Evolutionary conservation across 2,113 vertebrate species (phyloP).

Genomic region (Ellobius talpinus): DNA sequence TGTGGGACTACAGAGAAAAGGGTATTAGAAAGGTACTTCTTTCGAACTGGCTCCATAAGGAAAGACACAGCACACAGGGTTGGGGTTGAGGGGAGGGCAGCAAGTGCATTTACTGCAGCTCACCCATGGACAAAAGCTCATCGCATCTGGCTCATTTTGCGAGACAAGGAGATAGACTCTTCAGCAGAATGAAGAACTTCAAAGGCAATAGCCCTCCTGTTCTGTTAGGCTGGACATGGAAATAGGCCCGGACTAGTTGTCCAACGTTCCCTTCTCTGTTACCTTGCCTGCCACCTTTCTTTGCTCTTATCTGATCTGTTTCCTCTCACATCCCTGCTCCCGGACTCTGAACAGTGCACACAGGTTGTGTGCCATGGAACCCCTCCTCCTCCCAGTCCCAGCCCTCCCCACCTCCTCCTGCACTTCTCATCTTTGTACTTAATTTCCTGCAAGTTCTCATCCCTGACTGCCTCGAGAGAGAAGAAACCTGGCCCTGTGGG

Average conservation of each 20-base stretch:
- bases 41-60: background rate
- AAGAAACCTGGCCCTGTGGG: conserved; percentile 51
- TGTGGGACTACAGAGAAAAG: background rate
- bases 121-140: background rate
- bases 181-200: background rate
- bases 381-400: background rate
- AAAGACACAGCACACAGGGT: background rate
- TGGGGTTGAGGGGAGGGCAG: background rate
- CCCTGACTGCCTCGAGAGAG: conserved; percentile 49
- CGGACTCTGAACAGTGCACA: background rate
- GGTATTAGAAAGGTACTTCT: background rate
- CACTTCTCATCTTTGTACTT: conserved; percentile 44
- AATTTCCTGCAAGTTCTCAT: conserved; percentile 62
- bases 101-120: background rate
- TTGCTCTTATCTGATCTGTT: background rate
- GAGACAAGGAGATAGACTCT: background rate
- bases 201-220: background rate
- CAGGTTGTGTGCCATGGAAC: background rate
- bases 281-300: background rate
- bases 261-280: background rate
- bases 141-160: background rate
- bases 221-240: conserved; percentile 17
- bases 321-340: conserved; percentile 6
- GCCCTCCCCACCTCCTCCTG: background rate
- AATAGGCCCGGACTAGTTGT: background rate